Percentiles rank a stretch among this genome's conserved stretches.
These are phyloP conservation scores for Parnassius orleans DNA, from an alignment of 2,888 invertebrate genomes.

Conservation along the genomic window DNA sequence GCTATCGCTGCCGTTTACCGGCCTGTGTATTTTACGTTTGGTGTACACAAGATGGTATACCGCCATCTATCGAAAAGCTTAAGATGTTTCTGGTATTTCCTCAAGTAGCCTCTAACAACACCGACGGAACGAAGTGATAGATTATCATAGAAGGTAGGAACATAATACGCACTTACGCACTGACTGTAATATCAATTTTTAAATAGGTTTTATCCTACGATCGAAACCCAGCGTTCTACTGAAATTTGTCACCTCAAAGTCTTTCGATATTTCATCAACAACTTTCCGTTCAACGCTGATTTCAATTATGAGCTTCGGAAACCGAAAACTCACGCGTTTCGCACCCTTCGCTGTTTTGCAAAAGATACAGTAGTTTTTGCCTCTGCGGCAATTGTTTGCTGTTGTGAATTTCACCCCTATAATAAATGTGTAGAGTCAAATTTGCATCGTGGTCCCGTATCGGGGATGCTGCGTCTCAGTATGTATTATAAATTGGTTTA, in stretches of 20 bases:
- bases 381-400: slow-evolving; percentile 65
- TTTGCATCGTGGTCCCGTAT: slow-evolving; percentile 37
- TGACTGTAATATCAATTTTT: neutral
- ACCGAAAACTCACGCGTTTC: slow-evolving; percentile 68
- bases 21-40: too few relatives aligned
- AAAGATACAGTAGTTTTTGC: slow-evolving; percentile 72
- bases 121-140: too few relatives aligned
- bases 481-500: slow-evolving; percentile 82
- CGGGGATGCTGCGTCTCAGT: slow-evolving; percentile 79
- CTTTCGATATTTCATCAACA: slow-evolving; percentile 31
- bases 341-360: slow-evolving; percentile 73
- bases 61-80: too few relatives aligned
- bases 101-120: too few relatives aligned
- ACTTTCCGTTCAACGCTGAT: slow-evolving; percentile 42
- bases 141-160: too few relatives aligned
- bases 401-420: slow-evolving; percentile 40
- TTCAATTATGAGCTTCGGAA: slow-evolving; percentile 62
- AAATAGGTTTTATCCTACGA: slow-evolving; percentile 22
- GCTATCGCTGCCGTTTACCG: too few relatives aligned
- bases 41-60: too few relatives aligned
- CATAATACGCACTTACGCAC: too few relatives aligned
- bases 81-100: too few relatives aligned
- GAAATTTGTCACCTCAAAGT: slow-evolving; percentile 8
- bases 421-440: slow-evolving; percentile 38
- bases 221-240: slow-evolving; percentile 25